Base-by-base conservation (phyloP, 2,113 vertebrate genomes). In the Bubo scandiacus region DNA sequence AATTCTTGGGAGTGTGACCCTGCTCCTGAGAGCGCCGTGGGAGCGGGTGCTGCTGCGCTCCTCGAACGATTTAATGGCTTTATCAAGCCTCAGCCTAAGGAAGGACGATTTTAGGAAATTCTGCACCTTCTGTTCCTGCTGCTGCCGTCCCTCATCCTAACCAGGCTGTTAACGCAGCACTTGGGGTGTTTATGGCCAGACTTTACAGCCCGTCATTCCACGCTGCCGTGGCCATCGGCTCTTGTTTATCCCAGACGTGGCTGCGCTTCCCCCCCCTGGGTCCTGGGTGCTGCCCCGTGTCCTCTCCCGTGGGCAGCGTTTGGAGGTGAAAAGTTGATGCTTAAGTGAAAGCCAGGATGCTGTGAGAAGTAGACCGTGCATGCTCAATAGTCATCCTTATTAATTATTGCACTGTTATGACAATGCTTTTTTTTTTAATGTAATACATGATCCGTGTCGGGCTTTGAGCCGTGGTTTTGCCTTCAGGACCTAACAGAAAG, bases 371-470 rank as follows among this genome's bases (percentile, higher is more conserved):
- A 49, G 42, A 15, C 23, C 3, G 0, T 7, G n/a, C 9, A 0
- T 11, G 34, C 42, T 49, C n/a, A 13, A 3, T 40, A 22, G 29
- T 23, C 45, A 2, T 12, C 43, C 15, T 43, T 25, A 4, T 22
- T 40, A 30, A 42, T 51, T 26, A 75, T 2, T 2, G 12, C 10
- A 1, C 78, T n/a, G 19, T 13, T 12, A 36, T 3, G 11, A 7
- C 11, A 7, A 6, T 7, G 17, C 10, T 20, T 34, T 59, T 30
- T n/a, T 7, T 57, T 47, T 29, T 30, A 21, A 51, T 5, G 8
- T 6, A 8, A 4, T 6, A 12, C 7, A 2, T 11, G 14, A 26
- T 15, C 45, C 29, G 0, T 2, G 5, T 9, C 2, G 6, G 47
- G 29, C 7, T 66, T 66, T 10, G 52, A 54, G 66, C 66, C 5